phyloP scores from a whole-genome alignment of 2,113 vertebrate species.

The Epinephelus moara region DNA sequence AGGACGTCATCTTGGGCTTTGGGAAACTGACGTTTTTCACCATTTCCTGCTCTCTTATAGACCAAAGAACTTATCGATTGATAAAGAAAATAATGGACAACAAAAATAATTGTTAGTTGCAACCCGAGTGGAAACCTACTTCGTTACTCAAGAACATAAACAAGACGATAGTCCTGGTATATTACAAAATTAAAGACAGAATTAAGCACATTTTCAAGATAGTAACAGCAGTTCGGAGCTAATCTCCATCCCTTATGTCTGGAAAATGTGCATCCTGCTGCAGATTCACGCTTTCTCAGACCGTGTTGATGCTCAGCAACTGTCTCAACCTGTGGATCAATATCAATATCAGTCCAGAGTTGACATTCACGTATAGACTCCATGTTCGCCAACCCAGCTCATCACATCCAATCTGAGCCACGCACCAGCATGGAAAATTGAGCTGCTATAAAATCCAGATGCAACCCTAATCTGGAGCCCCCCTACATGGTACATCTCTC shows the following conservation, averaged over 20 bases:
- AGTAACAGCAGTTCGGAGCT: neutral
- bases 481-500: slow-evolving; percentile 14
- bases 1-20: no score
- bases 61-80: no score
- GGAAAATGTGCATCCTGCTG: neutral
- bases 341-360: slow-evolving; percentile 59
- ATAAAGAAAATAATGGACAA: no score
- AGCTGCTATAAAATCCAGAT: slow-evolving; percentile 75
- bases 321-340: slow-evolving; percentile 62
- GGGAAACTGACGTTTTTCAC: no score
- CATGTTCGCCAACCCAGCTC: slow-evolving; percentile 52
- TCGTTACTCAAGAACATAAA: neutral
- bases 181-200: slow-evolving; percentile 14
- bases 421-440: slow-evolving; percentile 59
- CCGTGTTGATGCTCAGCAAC: slow-evolving; percentile 41
- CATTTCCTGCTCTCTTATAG: no score
- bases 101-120: no score
- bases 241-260: neutral
- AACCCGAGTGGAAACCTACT: neutral
- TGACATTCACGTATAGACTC: slow-evolving; percentile 48
- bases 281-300: slow-evolving; percentile 11
- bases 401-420: slow-evolving; percentile 65
- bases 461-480: slow-evolving; percentile 41
- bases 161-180: neutral
- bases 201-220: neutral